Evolutionary conservation across 2,113 vertebrate species (phyloP).

Genomic region (Bubalus kerabau): DNA sequence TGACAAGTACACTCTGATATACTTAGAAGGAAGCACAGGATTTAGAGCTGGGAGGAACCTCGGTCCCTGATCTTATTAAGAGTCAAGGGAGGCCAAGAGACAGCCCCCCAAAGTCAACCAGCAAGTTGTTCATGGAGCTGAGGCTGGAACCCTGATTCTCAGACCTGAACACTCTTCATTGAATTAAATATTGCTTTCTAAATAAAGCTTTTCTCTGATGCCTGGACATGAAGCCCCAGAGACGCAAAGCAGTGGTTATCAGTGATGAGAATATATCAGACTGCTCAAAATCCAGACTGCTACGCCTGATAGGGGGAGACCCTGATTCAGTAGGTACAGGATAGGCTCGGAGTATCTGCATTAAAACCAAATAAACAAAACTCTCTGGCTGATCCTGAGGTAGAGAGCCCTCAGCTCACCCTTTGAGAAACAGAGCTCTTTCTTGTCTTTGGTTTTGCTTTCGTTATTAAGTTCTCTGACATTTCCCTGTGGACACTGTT

Average conservation of each 20-base stretch:
- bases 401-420: not conserved
- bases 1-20: not conserved
- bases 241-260: not conserved
- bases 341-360: not conserved
- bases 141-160: not conserved
- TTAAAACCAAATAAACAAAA: not conserved
- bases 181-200: not conserved
- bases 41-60: not conserved
- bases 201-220: not conserved
- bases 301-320: not conserved
- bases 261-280: not conserved
- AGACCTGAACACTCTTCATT: not conserved
- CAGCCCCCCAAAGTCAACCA: not conserved
- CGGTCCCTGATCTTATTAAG: not conserved
- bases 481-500: not conserved
- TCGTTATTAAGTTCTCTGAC: not conserved
- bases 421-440: not conserved
- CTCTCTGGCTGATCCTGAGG: not conserved
- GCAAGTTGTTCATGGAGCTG: not conserved
- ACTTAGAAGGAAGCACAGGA: not conserved
- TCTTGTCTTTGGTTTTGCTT: not conserved
- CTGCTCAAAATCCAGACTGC: not conserved
- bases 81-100: not conserved
- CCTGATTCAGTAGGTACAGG: not conserved
- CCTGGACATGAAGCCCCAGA: not conserved